These are phyloP conservation scores for Sinonovacula constricta DNA, from an alignment of 1,140 invertebrate genomes.

Conservation along the genomic window DNA sequence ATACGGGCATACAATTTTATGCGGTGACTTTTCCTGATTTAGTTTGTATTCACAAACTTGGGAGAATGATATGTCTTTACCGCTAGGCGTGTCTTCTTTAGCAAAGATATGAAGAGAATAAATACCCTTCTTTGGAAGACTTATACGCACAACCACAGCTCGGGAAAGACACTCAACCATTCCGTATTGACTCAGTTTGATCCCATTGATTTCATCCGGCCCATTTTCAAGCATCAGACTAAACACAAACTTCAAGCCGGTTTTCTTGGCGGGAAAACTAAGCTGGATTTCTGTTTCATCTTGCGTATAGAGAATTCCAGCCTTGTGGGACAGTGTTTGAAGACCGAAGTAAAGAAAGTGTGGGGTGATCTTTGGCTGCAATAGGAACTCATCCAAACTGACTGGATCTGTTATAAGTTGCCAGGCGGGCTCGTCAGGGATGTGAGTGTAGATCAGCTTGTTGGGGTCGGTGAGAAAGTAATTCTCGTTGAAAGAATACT, in stretches of 20 bases:
- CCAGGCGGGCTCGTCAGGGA: conserved; percentile 77
- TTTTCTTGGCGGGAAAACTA: conserved; percentile 64
- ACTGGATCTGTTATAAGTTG: conserved; percentile 62
- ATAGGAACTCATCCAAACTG: conserved; percentile 68
- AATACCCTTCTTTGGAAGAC: conserved; percentile 73
- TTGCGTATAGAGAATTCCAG: conserved; percentile 68
- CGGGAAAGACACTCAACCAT: conserved; percentile 74
- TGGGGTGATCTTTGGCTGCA: conserved; percentile 77
- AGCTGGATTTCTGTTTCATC: conserved; percentile 72
- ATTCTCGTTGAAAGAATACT: conserved; percentile 73
- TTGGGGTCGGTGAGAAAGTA: conserved; percentile 81
- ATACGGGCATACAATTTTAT: conserved; percentile 67
- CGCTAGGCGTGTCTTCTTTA: conserved; percentile 74
- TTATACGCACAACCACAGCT: conserved; percentile 72
- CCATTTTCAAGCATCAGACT: conserved; percentile 72
- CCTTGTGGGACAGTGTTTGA: conserved; percentile 74
- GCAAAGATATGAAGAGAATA: conserved; percentile 77
- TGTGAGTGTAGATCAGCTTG: conserved; percentile 80
- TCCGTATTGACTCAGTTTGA: conserved; percentile 75
- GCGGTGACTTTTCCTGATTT: conserved; percentile 61
- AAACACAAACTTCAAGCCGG: conserved; percentile 75
- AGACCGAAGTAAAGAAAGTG: conserved; percentile 78
- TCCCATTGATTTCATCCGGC: conserved; percentile 71
- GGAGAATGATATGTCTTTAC: conserved; percentile 76
- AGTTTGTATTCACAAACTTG: conserved; percentile 78